phyloP scores from a whole-genome alignment of 1,140 invertebrate genomes.

The Eurosta solidaginis region DNA sequence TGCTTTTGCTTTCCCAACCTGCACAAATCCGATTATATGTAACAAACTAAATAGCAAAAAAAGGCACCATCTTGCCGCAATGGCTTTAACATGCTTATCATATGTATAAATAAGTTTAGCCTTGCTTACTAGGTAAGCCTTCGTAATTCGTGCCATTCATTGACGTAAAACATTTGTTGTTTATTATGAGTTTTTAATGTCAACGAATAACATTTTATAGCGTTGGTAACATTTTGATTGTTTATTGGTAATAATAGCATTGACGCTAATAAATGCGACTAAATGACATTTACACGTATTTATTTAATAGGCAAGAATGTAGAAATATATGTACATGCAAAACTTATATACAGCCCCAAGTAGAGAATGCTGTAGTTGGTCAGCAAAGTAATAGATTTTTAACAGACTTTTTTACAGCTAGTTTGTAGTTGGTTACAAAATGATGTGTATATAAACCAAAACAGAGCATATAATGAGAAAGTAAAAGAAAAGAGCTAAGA shows the following conservation, averaged over 20 bases:
- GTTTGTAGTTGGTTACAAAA: no score
- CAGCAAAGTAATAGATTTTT: no score
- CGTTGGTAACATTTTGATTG: slow-evolving; percentile 36
- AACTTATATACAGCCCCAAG: no score
- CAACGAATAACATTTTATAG: slow-evolving; percentile 35
- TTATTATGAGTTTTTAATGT: slow-evolving; percentile 34
- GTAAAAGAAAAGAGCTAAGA: no score
- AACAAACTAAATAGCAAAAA: no score
- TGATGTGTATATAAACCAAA: no score
- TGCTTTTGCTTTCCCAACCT: no score
- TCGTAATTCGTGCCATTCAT: not conserved
- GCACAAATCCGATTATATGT: no score
- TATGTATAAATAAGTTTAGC: no score
- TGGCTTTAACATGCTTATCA: not conserved
- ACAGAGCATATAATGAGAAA: no score
- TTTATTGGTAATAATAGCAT: slow-evolving; percentile 33
- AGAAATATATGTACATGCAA: not conserved
- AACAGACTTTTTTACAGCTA: no score
- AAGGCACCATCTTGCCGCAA: not conserved
- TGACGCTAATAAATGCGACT: not conserved
- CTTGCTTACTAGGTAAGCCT: not conserved
- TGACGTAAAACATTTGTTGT: not conserved
- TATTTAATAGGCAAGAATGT: not conserved
- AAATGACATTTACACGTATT: not conserved
- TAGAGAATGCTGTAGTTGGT: no score